phyloP scores from a whole-genome alignment of 2,113 vertebrate genomes.

The Leptosomus discolor region DNA sequence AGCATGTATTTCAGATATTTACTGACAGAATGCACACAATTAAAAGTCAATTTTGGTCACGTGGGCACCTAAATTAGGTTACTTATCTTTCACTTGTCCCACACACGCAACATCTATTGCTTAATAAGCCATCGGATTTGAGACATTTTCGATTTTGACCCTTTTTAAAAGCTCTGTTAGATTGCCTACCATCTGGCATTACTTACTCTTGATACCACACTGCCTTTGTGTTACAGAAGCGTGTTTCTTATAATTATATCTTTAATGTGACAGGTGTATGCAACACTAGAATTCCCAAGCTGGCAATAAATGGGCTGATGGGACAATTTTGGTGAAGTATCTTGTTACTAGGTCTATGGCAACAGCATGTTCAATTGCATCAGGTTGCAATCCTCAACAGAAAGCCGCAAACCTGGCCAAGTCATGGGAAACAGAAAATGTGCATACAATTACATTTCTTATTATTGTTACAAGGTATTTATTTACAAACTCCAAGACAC shows the following conservation, averaged over 20 bases:
- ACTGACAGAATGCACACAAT: background rate
- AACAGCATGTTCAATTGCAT: background rate
- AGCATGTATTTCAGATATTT: background rate
- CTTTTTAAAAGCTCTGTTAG: conserved; percentile 16
- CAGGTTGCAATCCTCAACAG: background rate
- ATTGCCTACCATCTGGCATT: conserved; percentile 41
- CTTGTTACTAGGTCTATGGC: background rate
- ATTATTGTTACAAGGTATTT: background rate
- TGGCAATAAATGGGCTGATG: background rate
- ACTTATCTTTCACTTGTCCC: conserved; percentile 49
- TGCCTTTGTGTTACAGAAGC: background rate
- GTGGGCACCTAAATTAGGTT: conserved; percentile 7
- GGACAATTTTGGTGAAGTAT: background rate
- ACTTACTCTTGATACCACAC: conserved; percentile 17
- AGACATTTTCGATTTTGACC: conserved; percentile 18
- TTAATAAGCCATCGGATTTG: background rate
- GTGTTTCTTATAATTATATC: conserved; percentile 39
- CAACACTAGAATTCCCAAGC: conserved; percentile 8
- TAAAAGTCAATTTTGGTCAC: conserved; percentile 9
- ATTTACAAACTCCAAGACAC: background rate
- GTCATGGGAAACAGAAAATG: background rate
- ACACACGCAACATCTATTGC: background rate
- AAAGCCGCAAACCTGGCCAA: background rate
- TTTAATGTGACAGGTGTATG: background rate
- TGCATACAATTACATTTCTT: background rate